A percentile compares a stretch with the other conserved stretches of the same genome.
These are phyloP conservation scores for Enteromius argenteus DNA, from an alignment of 2,797 vertebrate genomes.

Conservation along the genomic window DNA sequence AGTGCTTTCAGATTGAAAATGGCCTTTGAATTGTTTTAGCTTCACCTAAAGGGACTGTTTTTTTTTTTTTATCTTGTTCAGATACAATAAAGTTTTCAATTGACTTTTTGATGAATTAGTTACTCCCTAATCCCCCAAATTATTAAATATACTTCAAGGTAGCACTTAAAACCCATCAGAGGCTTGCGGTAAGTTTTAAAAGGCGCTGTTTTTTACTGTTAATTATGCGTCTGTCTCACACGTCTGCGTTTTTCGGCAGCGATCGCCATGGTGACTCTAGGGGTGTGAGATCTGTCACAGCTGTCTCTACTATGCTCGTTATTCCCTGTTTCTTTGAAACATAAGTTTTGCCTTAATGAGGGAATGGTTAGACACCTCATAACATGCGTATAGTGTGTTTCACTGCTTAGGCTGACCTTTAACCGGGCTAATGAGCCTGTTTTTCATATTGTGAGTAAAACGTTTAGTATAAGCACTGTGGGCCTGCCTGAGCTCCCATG, in stretches of 20 bases:
- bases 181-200: neutral
- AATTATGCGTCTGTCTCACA: neutral
- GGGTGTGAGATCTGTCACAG: constrained; percentile 36
- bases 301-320: constrained; percentile 35
- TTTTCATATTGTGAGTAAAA: constrained; percentile 15
- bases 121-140: neutral
- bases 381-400: neutral
- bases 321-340: constrained; percentile 28
- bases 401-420: constrained; percentile 29
- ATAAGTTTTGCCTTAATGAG: constrained; percentile 41
- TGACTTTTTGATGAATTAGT: neutral
- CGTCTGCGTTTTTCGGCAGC: constrained; percentile 7
- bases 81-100: neutral
- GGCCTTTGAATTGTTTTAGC: neutral
- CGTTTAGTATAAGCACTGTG: neutral
- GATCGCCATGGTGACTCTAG: constrained; percentile 32
- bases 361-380: constrained; percentile 20
- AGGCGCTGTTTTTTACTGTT: neutral
- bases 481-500: neutral
- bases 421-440: constrained; percentile 15
- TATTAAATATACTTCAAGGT: constrained; percentile 5
- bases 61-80: neutral
- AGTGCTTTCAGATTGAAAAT: neutral
- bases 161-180: neutral
- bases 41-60: neutral